Evolutionary conservation across 2,797 vertebrate species (phyloP).

Genomic region (Diplodus puntazzo): DNA sequence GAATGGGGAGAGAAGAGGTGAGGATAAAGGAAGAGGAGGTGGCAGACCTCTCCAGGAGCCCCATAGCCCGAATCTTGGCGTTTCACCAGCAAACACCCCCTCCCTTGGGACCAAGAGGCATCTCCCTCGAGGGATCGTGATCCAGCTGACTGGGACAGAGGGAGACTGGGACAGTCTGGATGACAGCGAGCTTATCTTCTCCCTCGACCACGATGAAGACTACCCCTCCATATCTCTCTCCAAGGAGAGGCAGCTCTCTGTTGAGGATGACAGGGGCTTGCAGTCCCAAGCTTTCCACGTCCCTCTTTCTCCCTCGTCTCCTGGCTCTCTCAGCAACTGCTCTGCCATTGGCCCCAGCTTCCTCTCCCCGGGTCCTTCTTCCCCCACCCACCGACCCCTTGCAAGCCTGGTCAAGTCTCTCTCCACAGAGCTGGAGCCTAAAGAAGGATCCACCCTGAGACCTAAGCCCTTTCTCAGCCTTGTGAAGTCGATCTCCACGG

Average conservation of each 20-base stretch:
- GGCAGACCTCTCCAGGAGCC: constrained; percentile 30
- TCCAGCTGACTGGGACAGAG: constrained; percentile 85
- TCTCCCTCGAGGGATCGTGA: constrained; percentile 81
- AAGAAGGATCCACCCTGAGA: constrained; percentile 79
- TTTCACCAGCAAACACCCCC: constrained; percentile 39
- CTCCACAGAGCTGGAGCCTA: constrained; percentile 87
- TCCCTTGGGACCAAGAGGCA: constrained; percentile 61
- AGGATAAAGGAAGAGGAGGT: constrained; percentile 59
- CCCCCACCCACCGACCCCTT: constrained; percentile 80
- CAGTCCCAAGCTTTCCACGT: constrained; percentile 72
- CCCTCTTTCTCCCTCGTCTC: constrained; percentile 80
- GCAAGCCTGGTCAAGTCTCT: constrained; percentile 88
- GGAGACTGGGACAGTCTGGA: constrained; percentile 81
- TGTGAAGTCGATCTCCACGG: constrained; percentile 91
- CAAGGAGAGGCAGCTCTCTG: constrained; percentile 61
- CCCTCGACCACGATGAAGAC: constrained; percentile 78
- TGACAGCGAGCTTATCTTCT: constrained; percentile 82
- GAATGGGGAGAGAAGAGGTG: constrained; percentile 63
- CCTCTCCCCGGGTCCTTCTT: constrained; percentile 70
- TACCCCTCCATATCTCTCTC: constrained; percentile 62
- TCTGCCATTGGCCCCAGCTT: constrained; percentile 68
- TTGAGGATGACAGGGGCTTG: constrained; percentile 64
- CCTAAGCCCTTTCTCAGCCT: constrained; percentile 86
- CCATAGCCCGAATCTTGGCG: constrained; percentile 6
- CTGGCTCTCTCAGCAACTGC: constrained; percentile 77